Base-by-base conservation (phyloP, 2,888 invertebrate genomes). In the Rhagonycha lutea region DNA sequence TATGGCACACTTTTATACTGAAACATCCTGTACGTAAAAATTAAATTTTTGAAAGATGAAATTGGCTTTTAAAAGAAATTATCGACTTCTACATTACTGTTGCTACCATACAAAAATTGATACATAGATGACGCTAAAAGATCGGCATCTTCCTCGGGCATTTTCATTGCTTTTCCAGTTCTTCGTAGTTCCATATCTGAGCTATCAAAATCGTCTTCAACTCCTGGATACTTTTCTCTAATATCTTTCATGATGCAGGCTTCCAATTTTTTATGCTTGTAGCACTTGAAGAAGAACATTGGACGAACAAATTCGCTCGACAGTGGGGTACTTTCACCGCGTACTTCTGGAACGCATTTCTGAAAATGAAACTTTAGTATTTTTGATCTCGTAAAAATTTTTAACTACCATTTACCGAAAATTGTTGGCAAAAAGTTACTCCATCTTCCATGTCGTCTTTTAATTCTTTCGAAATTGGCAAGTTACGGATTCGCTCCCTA, bases 241-340 rank as follows among this genome's bases (percentile, higher is more conserved):
- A 93, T 91, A 82, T 93, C 93, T 83, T 93, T 93, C 92, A 93
- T 92, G 79, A 93, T 91, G 84, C 93, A 93, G 0, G 92, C 92
- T 84, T 93, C 93, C 70, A 93, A 83, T 83, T 93, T 93, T 88
- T 93, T 93, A 87, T 93, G 92, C 90, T 93, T 93, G 86, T 93
- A 93, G 81, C 93, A 93, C 76, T 92, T 90, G 89, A 93, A 93
- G 90, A 93, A 93, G 89, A 93, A 92, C 91, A 92, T 92, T 0
- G 92, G 92, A 75, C 91, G 89, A 78, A 92, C 90, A 65, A 92
- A 89, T 83, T 92, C 92, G 68, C 91, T 89, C 0, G 92, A 92
- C 0, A 92, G 88, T 0, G 91, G 92, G 0, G 91, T 90, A 78
- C 90, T 90, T 75, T 92, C 91, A 71, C 91, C 90, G 79, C 92